Evolutionary conservation across 2,797 vertebrate genomes (phyloP), one percentile per base, ranked within the genome.

Genomic region (Myioborus melanocephalus): DNA sequence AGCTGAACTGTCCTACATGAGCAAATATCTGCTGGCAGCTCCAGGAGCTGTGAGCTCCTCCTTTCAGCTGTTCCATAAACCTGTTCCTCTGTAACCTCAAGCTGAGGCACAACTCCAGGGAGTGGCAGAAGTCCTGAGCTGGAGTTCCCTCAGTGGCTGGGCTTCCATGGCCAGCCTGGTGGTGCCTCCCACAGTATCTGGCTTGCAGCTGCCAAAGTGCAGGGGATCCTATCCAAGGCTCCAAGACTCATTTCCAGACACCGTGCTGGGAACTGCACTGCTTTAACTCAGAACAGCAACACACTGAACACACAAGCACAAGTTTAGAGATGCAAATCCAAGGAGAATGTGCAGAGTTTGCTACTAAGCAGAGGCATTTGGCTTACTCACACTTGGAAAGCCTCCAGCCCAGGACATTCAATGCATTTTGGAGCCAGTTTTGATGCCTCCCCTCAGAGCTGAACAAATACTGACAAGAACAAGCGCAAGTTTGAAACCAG

Each of bases 331-430:
- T 84, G 92, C 79, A 93, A 92, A 92, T 72, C 80, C 93, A 92
- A 92, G 56, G 70, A 92, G 60, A 94, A 87, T 79, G 90, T 76
- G 94, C 89, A 76, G 68, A 95, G 47, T 81, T 94, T 92, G 93
- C 77, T 94, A 83, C 84, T 94, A 92, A 95, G 95, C 92, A 94
- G 95, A 96, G 90, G 94, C 88, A 60, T 89, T 70, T 76, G 81
- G 84, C 93, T 96, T 95, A 93, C 59, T 10, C 75, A 37, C 56
- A 30, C 84, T 71, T 64, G 91, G 94, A 96, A 95, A 97, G 94
- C 96, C 97, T 97, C 96, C 95, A 96, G 96, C 88, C 93, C 30
- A 77, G 93, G 88, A 96, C 77, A 73, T 34, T n/a, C 64, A 82
- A 83, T 41, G 90, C 73, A 61, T 88, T 92, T 94, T 56, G 79